phyloP scores from a whole-genome alignment of 2,113 vertebrate genomes.

The Macquaria ambigua region DNA sequence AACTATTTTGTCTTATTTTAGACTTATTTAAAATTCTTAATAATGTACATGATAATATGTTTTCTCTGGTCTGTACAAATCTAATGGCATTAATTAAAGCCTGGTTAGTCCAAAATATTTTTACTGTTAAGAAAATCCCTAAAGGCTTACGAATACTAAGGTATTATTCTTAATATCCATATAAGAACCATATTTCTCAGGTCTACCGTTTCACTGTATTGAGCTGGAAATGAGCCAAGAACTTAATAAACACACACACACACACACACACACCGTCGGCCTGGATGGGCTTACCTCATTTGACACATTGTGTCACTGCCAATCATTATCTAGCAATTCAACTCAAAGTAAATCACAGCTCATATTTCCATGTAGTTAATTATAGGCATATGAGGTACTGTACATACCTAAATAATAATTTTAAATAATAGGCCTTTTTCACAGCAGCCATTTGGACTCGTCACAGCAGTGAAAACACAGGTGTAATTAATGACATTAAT shows the following conservation, averaged over 20 bases:
- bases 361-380: slow-evolving; percentile 5
- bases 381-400: not conserved
- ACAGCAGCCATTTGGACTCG: not conserved
- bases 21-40: not conserved
- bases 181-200: not conserved
- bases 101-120: not conserved
- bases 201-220: not conserved
- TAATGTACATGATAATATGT: not conserved
- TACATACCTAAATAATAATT: not conserved
- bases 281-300: not conserved
- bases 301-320: not conserved
- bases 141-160: not conserved
- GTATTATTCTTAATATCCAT: not conserved
- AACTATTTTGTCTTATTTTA: not conserved
- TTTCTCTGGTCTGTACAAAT: not conserved
- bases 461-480: not conserved
- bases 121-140: not conserved
- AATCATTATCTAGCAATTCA: slow-evolving; percentile 1
- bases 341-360: slow-evolving; percentile 10
- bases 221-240: not conserved
- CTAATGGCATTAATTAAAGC: not conserved
- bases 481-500: not conserved
- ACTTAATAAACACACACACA: not conserved
- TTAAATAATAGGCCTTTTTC: not conserved
- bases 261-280: too few species aligned